Base-by-base conservation (phyloP, 2,113 vertebrate genomes). In the Peromyscus polionotus region DNA sequence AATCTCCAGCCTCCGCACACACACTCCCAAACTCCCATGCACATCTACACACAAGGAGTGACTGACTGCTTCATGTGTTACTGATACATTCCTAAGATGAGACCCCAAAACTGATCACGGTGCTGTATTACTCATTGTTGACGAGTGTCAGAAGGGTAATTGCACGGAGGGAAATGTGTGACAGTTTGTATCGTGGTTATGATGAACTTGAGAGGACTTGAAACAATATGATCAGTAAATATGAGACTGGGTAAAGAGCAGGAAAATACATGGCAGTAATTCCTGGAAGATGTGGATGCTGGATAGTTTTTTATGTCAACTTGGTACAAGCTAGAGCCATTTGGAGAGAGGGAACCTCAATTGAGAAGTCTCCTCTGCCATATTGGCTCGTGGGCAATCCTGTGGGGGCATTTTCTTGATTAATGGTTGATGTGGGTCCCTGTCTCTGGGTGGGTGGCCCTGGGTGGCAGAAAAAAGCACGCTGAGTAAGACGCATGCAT, bases 61-160 rank as follows among this genome's bases (percentile, higher is more conserved):
- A 17, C 31, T 5, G 39, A 26, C 10, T 92, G n/a, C 9, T 90
- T 72, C 42, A 68, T 72, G 81, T 51, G 57, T 7, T 48, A 11
- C 54, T 36, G 61, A 48, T 1, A 13, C 31, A 10, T 36, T 28
- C 31, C 48, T 89, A 87, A 84, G 3, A 67, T 19, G 63, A 88
- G 22, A 90, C 10, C 20, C 7, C 13, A 45, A 76, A 92, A 83
- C 3, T 42, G 36, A 51, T 5, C 5, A 11, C 73, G 17, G 31
- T 0, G 1, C 67, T 81, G 19, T 3, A 28, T 31, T 16, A 59
- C 5, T 61, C 70, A 77, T 73, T 22, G 7, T 0, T 24, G 61
- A 13, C 45, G 68, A 88, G 26, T 20, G 14, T 59, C 12, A 16
- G 17, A 36, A 76, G 65, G 88, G 1, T 7, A 42, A 11, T 26